Evolutionary conservation across 2,888 invertebrate genomes (phyloP), one percentile per base, ranked within the genome.

Genomic region (Sisyra nigra): DNA sequence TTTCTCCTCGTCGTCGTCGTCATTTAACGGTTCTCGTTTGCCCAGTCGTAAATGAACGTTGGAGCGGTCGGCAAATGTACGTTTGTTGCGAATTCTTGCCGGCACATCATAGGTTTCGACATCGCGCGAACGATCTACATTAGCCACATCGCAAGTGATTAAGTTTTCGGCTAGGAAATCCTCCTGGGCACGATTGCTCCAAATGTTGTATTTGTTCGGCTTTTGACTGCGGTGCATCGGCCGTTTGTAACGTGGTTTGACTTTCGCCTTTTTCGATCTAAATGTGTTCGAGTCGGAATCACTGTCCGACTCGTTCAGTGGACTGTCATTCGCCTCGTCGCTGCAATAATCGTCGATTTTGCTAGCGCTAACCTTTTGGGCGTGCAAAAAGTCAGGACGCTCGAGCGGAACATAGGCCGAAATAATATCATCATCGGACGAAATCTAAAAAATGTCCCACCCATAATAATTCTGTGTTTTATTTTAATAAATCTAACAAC

Each of bases 51-150:
- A 59, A 53, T 73, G 71, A 1, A 65, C 55, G 56, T 76, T 74
- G 40, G 65, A 62, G 52, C 76, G 67, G 45, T 79, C 77, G 14
- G 63, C 58, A 50, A 68, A 62, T 39, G 66, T 72, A 48, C 80
- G 59, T 59, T 80, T 80, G 55, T 74, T 68, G 34, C 55, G 62
- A 39, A 52, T 54, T 38, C 52, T 52, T 53, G 70, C 72, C 32
- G 73, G 72, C 58, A 77, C 79, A 61, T 82, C 78, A 61, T 87
- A 86, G 58, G 76, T 78, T 62, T 87, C 86, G 41, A 85, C 80
- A 57, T 66, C 70, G 17, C 78, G 64, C 42, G 68, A 78, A 65
- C 72, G 78, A 59, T 69, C 70, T 57, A 66, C 74, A 61, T 63
- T 71, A 54, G 77, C 74, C 8, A 88, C 85, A 60, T 80, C 83